Conservation (phyloP, 2,888 invertebrate genomes). For the Asteroscopus sphinx region DNA sequence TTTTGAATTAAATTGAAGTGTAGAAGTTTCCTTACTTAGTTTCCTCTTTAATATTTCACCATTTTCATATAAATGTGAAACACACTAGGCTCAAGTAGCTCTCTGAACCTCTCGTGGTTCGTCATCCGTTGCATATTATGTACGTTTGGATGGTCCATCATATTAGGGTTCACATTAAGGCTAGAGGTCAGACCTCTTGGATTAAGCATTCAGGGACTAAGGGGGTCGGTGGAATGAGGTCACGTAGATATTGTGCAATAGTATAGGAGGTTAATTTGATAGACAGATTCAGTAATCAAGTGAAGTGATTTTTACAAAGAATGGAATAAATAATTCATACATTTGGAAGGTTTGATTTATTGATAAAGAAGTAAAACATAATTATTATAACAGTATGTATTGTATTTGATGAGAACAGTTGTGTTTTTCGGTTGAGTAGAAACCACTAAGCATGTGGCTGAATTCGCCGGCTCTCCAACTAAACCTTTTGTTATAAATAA, state of each 20-base stretch:
- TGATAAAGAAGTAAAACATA: too few relatives aligned
- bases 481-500: too few relatives aligned
- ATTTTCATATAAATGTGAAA: not conserved
- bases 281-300: not conserved
- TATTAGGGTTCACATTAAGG: conserved; percentile 5
- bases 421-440: too few relatives aligned
- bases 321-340: not conserved
- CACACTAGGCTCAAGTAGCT: conserved; percentile 3
- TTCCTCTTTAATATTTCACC: not conserved
- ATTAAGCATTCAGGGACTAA: conserved; percentile 34
- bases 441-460: too few relatives aligned
- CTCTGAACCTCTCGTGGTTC: conserved; percentile 1
- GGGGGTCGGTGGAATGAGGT: conserved; percentile 20
- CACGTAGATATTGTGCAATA: conserved; percentile 1
- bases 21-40: too few relatives aligned
- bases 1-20: too few relatives aligned
- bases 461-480: too few relatives aligned
- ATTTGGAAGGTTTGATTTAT: too few relatives aligned
- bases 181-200: conserved; percentile 17
- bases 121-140: conserved; percentile 9
- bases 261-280: not conserved
- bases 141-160: conserved; percentile 2
- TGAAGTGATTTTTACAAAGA: not conserved
- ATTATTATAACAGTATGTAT: too few relatives aligned
- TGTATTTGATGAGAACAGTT: too few relatives aligned